A percentile compares a stretch with the other conserved stretches of the same genome.
Conservation (phyloP, 2,797 vertebrate species). For the Dicrostonyx torquatus region DNA sequence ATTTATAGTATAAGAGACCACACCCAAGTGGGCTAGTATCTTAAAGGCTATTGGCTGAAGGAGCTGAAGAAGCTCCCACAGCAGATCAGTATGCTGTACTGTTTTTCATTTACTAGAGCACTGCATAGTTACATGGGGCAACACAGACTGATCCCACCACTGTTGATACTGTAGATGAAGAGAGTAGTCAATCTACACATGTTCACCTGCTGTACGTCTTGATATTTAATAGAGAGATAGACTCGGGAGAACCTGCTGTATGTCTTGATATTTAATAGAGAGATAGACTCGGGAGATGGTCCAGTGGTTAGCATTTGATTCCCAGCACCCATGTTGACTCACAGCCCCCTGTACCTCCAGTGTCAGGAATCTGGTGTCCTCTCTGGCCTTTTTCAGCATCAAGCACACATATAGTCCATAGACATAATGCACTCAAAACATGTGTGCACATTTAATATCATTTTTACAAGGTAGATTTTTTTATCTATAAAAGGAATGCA, state of each 20-base stretch:
- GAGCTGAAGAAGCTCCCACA: too few species aligned
- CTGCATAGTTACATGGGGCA: background rate
- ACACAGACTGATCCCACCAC: background rate
- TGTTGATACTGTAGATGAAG: accelerated
- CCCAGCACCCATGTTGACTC: background rate
- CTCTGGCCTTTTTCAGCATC: background rate
- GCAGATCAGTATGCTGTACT: background rate
- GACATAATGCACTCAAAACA: background rate
- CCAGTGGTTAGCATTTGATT: too few species aligned
- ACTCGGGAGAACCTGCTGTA: background rate
- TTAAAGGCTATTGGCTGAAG: too few species aligned
- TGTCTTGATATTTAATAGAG: background rate
- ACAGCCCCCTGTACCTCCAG: background rate
- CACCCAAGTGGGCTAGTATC: too few species aligned
- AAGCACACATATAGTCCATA: background rate
- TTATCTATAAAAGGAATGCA: background rate
- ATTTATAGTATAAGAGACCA: too few species aligned
- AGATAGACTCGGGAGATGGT: too few species aligned
- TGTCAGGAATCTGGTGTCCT: background rate
- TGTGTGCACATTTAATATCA: background rate
- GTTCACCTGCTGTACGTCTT: background rate
- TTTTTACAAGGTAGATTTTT: background rate
- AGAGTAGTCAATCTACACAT: background rate
- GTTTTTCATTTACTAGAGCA: background rate
- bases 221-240: background rate